Conservation (phyloP, 2,888 invertebrate genomes). For the Melikaiella ostensackeni region DNA sequence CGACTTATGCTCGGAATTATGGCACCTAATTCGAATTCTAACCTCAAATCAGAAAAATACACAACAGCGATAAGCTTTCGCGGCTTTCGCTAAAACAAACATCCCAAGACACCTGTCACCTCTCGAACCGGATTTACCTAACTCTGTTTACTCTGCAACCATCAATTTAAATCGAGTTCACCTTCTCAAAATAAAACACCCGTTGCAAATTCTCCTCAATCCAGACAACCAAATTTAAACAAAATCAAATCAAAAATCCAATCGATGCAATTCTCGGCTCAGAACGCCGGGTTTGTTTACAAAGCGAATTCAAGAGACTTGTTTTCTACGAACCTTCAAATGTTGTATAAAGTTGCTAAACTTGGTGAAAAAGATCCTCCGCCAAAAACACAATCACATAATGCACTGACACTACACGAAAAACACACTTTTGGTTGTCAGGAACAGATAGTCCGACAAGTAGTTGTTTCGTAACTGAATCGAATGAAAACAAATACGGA, state of each 20-base stretch:
- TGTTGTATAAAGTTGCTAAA: background rate
- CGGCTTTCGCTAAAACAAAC: conserved; percentile 14
- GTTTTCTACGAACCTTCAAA: background rate
- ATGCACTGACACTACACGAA: conserved; percentile 55
- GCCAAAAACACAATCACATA: conserved; percentile 60
- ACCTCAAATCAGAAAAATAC: conserved; percentile 22
- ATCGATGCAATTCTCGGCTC: background rate
- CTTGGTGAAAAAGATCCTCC: conserved; percentile 33
- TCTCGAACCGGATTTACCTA: conserved; percentile 28
- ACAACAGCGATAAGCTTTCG: conserved; percentile 9
- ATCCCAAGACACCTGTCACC: conserved; percentile 35
- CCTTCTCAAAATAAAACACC: conserved; percentile 5
- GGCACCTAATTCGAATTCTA: conserved; percentile 1
- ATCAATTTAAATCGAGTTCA: conserved; percentile 33
- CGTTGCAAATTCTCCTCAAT: background rate
- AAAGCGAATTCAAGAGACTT: background rate
- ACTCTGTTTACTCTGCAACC: conserved; percentile 23
- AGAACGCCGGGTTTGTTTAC: conserved; percentile 26
- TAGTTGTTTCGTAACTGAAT: conserved; percentile 2
- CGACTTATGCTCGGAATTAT: background rate
- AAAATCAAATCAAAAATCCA: background rate
- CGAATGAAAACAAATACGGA: conserved; percentile 15
- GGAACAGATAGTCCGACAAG: background rate
- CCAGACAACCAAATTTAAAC: background rate
- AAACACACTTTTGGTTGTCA: conserved; percentile 46